These are phyloP conservation scores for Acanthornis magna DNA, from an alignment of 2,797 vertebrate species.

Conservation along the genomic window DNA sequence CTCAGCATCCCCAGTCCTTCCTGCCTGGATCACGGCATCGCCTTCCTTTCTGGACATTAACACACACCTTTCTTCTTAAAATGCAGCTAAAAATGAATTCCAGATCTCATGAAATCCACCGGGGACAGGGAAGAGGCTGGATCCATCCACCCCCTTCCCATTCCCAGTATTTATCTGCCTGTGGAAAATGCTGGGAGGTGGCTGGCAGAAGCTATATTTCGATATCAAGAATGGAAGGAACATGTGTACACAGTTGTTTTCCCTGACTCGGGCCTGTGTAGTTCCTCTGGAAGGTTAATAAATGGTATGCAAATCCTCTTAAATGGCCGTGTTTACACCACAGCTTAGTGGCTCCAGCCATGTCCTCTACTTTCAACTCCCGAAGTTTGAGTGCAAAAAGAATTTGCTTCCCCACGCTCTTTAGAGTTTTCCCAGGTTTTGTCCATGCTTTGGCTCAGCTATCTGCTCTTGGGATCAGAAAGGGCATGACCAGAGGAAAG, in stretches of 20 bases:
- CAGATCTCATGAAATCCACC: background rate
- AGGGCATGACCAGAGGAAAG: background rate
- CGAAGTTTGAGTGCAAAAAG: background rate
- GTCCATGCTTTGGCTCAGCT: background rate
- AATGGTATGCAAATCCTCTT: slow-evolving; percentile 70
- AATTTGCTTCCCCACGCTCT: slow-evolving; percentile 43
- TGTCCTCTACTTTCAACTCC: slow-evolving; percentile 53
- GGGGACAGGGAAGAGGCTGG: background rate
- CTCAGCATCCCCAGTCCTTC: background rate
- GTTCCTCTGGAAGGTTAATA: slow-evolving; percentile 55
- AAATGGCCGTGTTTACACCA: slow-evolving; percentile 64
- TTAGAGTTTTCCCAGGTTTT: slow-evolving; percentile 17
- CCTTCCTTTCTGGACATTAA: background rate
- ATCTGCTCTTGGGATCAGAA: background rate
- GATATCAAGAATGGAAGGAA: background rate
- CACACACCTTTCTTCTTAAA: background rate
- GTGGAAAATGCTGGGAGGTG: background rate
- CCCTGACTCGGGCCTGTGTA: slow-evolving; percentile 27
- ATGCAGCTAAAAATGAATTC: background rate
- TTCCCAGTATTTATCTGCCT: background rate
- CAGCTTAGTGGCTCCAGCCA: slow-evolving; percentile 60
- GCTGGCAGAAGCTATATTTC: background rate
- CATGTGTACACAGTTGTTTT: slow-evolving; percentile 58
- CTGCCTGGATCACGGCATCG: accelerated
- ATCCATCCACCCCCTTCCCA: background rate